phyloP scores from a whole-genome alignment of 2,888 invertebrate species.

The Biston betularia region DNA sequence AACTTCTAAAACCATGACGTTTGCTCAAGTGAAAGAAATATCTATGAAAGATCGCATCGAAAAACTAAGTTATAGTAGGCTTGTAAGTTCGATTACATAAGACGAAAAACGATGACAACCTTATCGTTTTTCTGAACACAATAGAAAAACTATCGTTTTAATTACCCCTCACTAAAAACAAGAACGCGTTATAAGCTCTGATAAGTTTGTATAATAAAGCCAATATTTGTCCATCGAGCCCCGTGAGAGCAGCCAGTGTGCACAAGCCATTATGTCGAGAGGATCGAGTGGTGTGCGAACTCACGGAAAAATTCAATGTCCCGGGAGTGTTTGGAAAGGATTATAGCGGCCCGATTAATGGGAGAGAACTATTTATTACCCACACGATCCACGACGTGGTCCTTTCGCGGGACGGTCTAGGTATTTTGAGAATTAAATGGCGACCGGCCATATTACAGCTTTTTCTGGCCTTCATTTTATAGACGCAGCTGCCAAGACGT shows the following conservation, averaged over 20 bases:
- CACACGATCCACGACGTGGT: constrained; percentile 7
- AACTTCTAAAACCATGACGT: too few relatives aligned
- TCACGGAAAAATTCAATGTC: constrained; percentile 52
- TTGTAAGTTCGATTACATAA: background rate
- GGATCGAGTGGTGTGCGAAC: constrained; percentile 56
- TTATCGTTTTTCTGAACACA: background rate
- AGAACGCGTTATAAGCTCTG: constrained; percentile 13
- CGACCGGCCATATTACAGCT: too few relatives aligned
- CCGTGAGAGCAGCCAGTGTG: constrained; percentile 55
- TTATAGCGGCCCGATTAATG: constrained; percentile 36
- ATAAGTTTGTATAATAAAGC: constrained; percentile 56
- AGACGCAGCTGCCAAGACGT: too few relatives aligned
- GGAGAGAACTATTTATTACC: constrained; percentile 7
- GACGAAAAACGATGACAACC: background rate
- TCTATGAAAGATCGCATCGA: background rate
- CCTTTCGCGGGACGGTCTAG: constrained; percentile 10
- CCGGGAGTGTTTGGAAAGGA: constrained; percentile 50
- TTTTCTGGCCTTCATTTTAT: too few relatives aligned
- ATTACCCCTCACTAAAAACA: constrained; percentile 16
- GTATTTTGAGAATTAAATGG: background rate
- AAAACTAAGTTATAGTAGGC: too few relatives aligned
- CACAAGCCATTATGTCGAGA: constrained; percentile 65
- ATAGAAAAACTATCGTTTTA: background rate
- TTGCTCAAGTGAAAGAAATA: background rate
- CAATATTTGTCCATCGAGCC: constrained; percentile 69